Evolutionary conservation across 2,113 vertebrate species (phyloP), one percentile per base, ranked within the genome.

Genomic region (Bufo gargarizans): DNA sequence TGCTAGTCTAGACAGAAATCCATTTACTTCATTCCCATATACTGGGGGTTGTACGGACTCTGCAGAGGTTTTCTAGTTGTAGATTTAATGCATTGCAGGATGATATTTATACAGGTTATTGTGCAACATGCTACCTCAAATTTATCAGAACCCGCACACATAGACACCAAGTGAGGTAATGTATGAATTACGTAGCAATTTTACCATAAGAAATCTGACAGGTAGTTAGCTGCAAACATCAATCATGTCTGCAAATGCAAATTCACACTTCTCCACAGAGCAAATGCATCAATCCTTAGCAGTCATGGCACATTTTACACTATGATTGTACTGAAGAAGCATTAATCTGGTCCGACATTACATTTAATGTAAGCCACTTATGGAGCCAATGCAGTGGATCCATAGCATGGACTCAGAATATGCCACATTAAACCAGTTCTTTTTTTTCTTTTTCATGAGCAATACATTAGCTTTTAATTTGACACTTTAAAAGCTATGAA

Each of bases 241-340:
- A 74, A 74, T 74, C 71, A 74, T 47, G 71, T 74, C 71, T 74
- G 71, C 47, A 74, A 74, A 74, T 74, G 71, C 71, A 47, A 74
- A 74, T 74, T 74, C 71, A 74, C 71, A 74, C 45, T 74, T 74
- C 71, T 74, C 71, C 71, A 74, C 71, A 74, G 71, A 74, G 71
- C 71, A 47, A 45, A 74, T 74, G 43, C 71, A 74, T 74, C 71
- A 74, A 74, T 74, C 71, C 71, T 49, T 47, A 74, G 14, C 71
- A 74, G 71, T 74, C 71, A 74, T 74, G 71, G 14, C 14, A 45
- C 71, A 74, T 74, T 74, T 74, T 74, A 74, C 71, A 49, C 71
- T 74, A 74, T 74, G 71, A 74, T 74, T 74, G 71, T 47, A 74
- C 71, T 74, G 43, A 74, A 49, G 71, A 74, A 45, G 45, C 71